A percentile compares a stretch with the other conserved stretches of the same genome.
phyloP scores from a whole-genome alignment of 2,113 vertebrate species.

The Podiceps cristatus region DNA sequence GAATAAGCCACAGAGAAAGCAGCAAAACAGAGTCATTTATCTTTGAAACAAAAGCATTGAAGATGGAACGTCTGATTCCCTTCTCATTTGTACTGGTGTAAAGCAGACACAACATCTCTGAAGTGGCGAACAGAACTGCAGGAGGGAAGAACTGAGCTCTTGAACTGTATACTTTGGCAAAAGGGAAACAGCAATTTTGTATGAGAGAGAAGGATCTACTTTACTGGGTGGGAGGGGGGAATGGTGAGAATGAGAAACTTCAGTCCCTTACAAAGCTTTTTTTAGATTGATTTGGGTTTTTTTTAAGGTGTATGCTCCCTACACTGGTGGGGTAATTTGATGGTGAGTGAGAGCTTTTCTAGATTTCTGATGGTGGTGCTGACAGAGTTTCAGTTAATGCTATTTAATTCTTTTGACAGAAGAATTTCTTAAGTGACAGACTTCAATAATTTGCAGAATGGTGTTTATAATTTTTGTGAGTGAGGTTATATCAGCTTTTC shows the following conservation, averaged over 20 bases:
- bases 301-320: background rate
- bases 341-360: background rate
- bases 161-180: background rate
- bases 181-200: background rate
- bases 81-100: background rate
- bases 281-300: too few relatives aligned
- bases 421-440: background rate
- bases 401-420: background rate
- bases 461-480: background rate
- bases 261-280: background rate
- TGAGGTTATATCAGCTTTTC: background rate
- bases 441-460: background rate
- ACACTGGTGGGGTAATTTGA: background rate
- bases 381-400: background rate
- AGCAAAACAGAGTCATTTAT: slow-evolving; percentile 58
- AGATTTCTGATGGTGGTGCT: background rate
- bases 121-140: background rate
- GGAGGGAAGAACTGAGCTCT: background rate
- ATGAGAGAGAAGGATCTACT: background rate
- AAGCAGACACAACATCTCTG: background rate
- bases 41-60: slow-evolving; percentile 47
- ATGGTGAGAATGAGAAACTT: background rate
- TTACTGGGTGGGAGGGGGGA: background rate
- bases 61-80: slow-evolving; percentile 15
- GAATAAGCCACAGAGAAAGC: slow-evolving; percentile 12